A percentile compares a stretch with the other conserved stretches of the same genome.
Evolutionary conservation across 2,888 invertebrate genomes (phyloP).

Genomic region (Diogma glabrata): DNA sequence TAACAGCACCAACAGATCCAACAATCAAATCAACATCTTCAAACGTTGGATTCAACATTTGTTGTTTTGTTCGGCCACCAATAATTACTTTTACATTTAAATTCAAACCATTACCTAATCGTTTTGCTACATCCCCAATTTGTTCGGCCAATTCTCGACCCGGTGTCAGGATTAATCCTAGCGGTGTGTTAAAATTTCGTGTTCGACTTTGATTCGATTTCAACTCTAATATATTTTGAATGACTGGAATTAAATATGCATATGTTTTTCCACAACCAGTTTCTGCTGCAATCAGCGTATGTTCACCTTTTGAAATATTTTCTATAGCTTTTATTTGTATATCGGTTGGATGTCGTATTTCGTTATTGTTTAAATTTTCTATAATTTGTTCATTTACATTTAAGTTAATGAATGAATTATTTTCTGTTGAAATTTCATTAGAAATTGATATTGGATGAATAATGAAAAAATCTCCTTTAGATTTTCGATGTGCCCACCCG

Average conservation of each 20-base stretch:
- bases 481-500: conserved; percentile 63
- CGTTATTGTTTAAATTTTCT: conserved; percentile 43
- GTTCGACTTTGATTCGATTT: conserved; percentile 27
- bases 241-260: conserved; percentile 72
- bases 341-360: conserved; percentile 46
- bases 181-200: conserved; percentile 55
- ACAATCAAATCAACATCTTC: conserved; percentile 61
- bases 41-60: conserved; percentile 58
- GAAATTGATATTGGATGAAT: conserved; percentile 48
- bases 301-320: conserved; percentile 49
- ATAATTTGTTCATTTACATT: conserved; percentile 41
- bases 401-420: conserved; percentile 41
- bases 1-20: conserved; percentile 62
- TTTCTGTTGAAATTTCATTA: conserved; percentile 28
- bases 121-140: conserved; percentile 48
- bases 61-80: conserved; percentile 61
- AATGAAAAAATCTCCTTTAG: conserved; percentile 71
- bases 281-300: conserved; percentile 76
- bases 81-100: conserved; percentile 51
- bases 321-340: conserved; percentile 63
- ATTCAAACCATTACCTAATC: conserved; percentile 41
- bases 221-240: conserved; percentile 51
- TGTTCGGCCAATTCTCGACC: conserved; percentile 65
- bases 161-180: conserved; percentile 69
- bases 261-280: conserved; percentile 93